Conservation (phyloP, 2,113 vertebrate genomes). For the Nothoprocta pentlandii region DNA sequence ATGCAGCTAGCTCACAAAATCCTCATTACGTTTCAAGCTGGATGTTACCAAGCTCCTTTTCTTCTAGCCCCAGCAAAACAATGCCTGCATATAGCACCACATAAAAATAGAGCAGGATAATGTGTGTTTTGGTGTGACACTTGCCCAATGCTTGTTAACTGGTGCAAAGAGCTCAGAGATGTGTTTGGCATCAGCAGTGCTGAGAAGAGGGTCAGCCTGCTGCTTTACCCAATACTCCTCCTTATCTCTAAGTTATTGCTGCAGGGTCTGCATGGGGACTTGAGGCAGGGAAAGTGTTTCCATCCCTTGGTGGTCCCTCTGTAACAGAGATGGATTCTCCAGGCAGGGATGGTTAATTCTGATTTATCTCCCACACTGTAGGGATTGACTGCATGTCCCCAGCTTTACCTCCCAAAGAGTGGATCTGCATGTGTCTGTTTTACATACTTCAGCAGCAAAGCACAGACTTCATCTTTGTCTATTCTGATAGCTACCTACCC, state of each 20-base stretch:
- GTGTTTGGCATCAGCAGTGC: not conserved
- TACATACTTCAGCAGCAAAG: not conserved
- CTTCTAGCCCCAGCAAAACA: not conserved
- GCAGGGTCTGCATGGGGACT: not conserved
- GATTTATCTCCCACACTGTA: not conserved
- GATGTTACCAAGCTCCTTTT: not conserved
- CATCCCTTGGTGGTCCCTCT: not conserved
- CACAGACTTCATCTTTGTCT: not conserved
- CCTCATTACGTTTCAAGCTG: not conserved
- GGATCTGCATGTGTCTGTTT: not conserved
- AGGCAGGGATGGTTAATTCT: not conserved
- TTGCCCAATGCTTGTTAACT: not conserved
- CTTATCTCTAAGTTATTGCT: not conserved
- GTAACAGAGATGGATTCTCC: not conserved
- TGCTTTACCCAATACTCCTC: not conserved
- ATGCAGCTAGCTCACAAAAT: not conserved
- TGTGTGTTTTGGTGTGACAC: not conserved
- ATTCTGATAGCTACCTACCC: not conserved
- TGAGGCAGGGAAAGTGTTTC: rapidly evolving
- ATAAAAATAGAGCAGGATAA: not conserved
- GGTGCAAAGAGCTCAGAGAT: not conserved
- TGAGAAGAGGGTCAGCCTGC: not conserved
- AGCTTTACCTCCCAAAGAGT: not conserved
- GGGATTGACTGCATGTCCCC: not conserved
- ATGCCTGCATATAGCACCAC: no score